phyloP scores from a whole-genome alignment of 92 coral and sea anemone species.

The Bergia puertoricense region DNA sequence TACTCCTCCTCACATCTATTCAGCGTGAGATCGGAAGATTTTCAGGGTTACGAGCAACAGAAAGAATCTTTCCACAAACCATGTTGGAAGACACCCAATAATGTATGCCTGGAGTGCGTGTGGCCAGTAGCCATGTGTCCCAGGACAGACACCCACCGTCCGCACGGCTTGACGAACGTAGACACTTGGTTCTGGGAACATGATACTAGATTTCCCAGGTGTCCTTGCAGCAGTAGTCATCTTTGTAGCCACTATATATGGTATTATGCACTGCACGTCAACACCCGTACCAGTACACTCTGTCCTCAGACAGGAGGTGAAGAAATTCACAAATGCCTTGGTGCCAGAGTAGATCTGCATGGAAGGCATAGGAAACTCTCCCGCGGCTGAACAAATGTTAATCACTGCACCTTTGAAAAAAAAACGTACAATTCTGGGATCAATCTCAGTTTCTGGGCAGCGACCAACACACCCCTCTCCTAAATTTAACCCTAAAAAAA shows the following conservation, averaged over 20 bases:
- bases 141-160: slow-evolving; percentile 69
- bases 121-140: slow-evolving; percentile 84
- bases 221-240: slow-evolving; percentile 50
- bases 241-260: slow-evolving; percentile 77
- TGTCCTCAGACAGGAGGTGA: slow-evolving; percentile 64
- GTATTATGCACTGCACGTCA: slow-evolving; percentile 63
- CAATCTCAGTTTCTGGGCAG: no score
- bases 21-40: neutral
- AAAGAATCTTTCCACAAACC: slow-evolving; percentile 48
- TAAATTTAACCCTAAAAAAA: neutral
- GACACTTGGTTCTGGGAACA: slow-evolving; percentile 57
- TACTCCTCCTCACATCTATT: neutral
- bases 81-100: slow-evolving; percentile 52
- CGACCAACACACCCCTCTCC: no score
- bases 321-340: slow-evolving; percentile 77
- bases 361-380: slow-evolving; percentile 54
- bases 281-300: slow-evolving; percentile 79
- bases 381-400: slow-evolving; percentile 76
- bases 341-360: slow-evolving; percentile 66
- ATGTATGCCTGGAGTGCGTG: slow-evolving; percentile 76
- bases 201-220: slow-evolving; percentile 44
- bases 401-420: slow-evolving; percentile 57
- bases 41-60: neutral
- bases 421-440: neutral
- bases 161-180: slow-evolving; percentile 75